Evolutionary conservation across 1,140 invertebrate genomes (phyloP).

Genomic region (Lutraria rhynchaena): DNA sequence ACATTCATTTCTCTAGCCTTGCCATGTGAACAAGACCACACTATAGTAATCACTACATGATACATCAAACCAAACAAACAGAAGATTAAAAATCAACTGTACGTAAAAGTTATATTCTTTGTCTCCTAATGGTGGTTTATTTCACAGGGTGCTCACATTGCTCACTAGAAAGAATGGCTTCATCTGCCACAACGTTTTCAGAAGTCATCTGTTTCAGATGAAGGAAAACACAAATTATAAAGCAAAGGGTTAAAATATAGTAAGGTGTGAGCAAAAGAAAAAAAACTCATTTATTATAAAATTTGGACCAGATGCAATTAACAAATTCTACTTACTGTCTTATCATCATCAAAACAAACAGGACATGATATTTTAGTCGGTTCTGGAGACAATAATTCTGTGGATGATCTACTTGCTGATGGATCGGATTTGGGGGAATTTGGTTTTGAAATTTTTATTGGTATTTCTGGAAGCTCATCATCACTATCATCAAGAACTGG

Average conservation of each 20-base stretch:
- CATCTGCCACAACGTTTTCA: background rate
- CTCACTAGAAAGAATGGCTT: too few relatives aligned
- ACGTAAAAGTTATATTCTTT: too few relatives aligned
- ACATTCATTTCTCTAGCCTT: too few relatives aligned
- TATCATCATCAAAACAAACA: constrained; percentile 49
- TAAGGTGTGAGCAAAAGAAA: background rate
- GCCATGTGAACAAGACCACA: too few relatives aligned
- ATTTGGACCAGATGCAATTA: background rate
- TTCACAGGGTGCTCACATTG: too few relatives aligned
- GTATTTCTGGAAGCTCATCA: constrained; percentile 12
- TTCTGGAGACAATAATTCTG: background rate
- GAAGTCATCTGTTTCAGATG: background rate
- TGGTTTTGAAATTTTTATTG: background rate
- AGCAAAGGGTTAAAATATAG: background rate
- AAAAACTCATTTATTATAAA: background rate
- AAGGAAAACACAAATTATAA: background rate
- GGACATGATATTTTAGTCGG: constrained; percentile 27
- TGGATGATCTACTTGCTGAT: background rate
- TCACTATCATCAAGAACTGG: background rate
- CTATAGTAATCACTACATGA: too few relatives aligned
- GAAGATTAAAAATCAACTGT: too few relatives aligned
- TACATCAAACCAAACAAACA: too few relatives aligned
- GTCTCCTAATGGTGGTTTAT: too few relatives aligned
- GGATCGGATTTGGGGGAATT: background rate
- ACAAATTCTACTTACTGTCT: constrained; percentile 22